These are phyloP conservation scores for Euura saliciscinereae DNA, from an alignment of 1,140 invertebrate genomes.

Conservation along the genomic window DNA sequence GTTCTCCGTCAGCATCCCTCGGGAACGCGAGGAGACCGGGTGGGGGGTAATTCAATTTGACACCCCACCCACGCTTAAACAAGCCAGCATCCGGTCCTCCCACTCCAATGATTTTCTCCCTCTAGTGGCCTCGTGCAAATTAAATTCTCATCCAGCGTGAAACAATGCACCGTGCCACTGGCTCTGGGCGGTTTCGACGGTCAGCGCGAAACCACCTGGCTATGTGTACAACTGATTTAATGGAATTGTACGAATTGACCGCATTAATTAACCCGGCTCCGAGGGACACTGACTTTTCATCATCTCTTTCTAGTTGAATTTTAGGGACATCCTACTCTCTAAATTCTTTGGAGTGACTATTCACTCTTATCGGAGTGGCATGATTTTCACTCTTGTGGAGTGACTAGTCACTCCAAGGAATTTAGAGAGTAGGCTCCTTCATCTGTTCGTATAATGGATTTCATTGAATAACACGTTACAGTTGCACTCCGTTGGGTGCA, in stretches of 20 bases:
- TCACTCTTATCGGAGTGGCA: no score
- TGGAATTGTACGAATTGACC: conserved; percentile 34
- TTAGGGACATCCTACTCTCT: no score
- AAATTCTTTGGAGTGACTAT: no score
- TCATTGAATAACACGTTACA: background rate
- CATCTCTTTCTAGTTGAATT: background rate
- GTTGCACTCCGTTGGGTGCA: background rate
- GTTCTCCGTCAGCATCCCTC: conserved; percentile 45
- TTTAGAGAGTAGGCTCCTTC: no score
- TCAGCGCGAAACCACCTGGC: background rate
- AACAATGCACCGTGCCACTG: conserved; percentile 46
- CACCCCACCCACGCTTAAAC: conserved; percentile 58
- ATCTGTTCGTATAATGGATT: background rate
- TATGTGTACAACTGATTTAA: background rate
- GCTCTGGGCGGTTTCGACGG: background rate
- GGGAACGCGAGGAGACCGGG: conserved; percentile 35
- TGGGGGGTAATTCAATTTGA: conserved; percentile 59
- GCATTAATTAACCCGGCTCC: conserved; percentile 47
- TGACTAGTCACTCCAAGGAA: no score
- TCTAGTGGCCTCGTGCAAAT: conserved; percentile 46
- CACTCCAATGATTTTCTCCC: background rate
- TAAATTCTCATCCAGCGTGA: conserved; percentile 61
- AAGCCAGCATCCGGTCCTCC: conserved; percentile 47
- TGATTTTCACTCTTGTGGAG: no score
- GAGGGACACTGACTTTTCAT: no score